Evolutionary conservation across 2,113 vertebrate species (phyloP).

Genomic region (Ovibos moschatus): DNA sequence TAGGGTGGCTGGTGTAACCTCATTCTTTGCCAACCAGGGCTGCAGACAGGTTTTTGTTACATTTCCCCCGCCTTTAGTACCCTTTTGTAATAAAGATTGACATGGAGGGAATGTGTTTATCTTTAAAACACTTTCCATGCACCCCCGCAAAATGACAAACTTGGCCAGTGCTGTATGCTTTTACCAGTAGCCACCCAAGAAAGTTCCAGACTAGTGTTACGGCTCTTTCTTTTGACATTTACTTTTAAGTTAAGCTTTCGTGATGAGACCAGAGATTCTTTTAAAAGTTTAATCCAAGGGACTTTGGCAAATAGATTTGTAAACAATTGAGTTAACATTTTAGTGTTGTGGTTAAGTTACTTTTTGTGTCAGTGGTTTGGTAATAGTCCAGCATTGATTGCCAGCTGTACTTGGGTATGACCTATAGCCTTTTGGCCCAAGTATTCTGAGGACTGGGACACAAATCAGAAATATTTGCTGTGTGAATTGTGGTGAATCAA

Average conservation of each 20-base stretch:
- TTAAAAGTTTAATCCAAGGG: conserved; percentile 19
- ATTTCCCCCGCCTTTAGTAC: background rate
- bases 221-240: background rate
- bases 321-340: background rate
- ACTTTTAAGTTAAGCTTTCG: background rate
- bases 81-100: background rate
- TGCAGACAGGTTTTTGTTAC: background rate
- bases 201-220: too few relatives aligned
- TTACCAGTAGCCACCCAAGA: background rate
- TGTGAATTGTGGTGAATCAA: background rate
- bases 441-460: background rate
- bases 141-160: background rate
- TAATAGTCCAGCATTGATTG: background rate
- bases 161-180: background rate
- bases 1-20: background rate
- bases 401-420: background rate
- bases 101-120: background rate
- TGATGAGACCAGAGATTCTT: background rate
- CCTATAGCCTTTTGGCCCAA: background rate
- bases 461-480: background rate
- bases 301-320: background rate
- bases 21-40: background rate
- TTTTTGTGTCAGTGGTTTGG: background rate
- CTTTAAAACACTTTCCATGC: background rate
- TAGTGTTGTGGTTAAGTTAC: background rate